These are phyloP conservation scores for Gobius niger DNA, from an alignment of 2,113 vertebrate species.

Conservation along the genomic window DNA sequence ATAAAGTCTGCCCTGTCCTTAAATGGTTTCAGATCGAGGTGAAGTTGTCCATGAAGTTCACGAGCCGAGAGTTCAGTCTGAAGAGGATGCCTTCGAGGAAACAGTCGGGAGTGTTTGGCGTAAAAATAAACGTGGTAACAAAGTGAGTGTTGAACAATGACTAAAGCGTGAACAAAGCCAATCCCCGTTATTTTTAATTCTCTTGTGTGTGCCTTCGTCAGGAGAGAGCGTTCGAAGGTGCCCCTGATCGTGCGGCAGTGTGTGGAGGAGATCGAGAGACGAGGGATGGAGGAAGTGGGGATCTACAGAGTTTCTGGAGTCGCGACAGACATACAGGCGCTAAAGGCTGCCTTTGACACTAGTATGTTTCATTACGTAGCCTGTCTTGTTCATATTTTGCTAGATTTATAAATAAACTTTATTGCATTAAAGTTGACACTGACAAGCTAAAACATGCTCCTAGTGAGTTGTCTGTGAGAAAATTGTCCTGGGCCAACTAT, in stretches of 20 bases:
- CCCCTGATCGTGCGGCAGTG: slow-evolving; percentile 97
- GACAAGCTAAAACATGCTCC: too few relatives aligned
- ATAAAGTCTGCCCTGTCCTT: neutral
- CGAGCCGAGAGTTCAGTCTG: slow-evolving; percentile 93
- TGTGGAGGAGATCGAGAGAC: slow-evolving; percentile 94
- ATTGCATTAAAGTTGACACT: too few relatives aligned
- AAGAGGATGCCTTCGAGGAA: slow-evolving; percentile 94
- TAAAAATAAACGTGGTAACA: slow-evolving; percentile 92
- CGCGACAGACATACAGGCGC: slow-evolving; percentile 93
- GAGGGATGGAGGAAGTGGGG: slow-evolving; percentile 97
- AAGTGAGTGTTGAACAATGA: slow-evolving; percentile 81
- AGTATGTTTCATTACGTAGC: slow-evolving; percentile 79
- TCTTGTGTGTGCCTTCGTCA: slow-evolving; percentile 39
- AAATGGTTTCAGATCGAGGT: slow-evolving; percentile 84
- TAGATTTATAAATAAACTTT: too few relatives aligned
- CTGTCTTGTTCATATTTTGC: too few relatives aligned
- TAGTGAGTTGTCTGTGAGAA: too few relatives aligned
- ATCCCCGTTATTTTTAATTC: too few relatives aligned
- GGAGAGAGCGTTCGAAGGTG: slow-evolving; percentile 95
- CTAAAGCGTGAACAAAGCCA: neutral
- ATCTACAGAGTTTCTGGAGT: slow-evolving; percentile 98
- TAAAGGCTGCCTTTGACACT: slow-evolving; percentile 94
- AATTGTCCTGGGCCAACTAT: neutral
- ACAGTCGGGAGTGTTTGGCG: slow-evolving; percentile 93
- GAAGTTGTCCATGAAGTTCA: slow-evolving; percentile 96